A percentile compares a stretch with the other conserved stretches of the same genome.
Evolutionary conservation across 2,888 invertebrate genomes (phyloP).

Genomic region (Tachina fera): DNA sequence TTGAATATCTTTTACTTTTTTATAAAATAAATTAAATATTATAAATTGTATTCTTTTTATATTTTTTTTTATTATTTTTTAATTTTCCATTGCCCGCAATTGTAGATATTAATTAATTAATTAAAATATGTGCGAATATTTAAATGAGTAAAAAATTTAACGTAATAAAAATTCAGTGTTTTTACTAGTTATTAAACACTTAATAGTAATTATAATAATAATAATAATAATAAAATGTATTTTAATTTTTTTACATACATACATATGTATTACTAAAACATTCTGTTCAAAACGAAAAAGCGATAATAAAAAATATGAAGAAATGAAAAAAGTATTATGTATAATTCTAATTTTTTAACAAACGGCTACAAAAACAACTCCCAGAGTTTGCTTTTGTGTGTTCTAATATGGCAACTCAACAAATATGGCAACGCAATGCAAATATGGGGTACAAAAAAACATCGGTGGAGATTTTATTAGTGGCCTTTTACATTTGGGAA

Average conservation of each 20-base stretch:
- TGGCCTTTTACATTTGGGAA: no score
- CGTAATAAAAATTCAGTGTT: constrained; percentile 60
- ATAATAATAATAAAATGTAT: constrained; percentile 68
- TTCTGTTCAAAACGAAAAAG: constrained; percentile 74
- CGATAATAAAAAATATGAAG: constrained; percentile 72
- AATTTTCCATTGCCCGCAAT: constrained; percentile 72
- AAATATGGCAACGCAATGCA: no score
- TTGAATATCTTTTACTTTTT: constrained; percentile 42
- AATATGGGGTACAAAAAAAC: no score
- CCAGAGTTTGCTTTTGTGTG: no score
- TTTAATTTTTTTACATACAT: constrained; percentile 73
- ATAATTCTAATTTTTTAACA: background rate
- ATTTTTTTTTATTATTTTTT: constrained; percentile 45
- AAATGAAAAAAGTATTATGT: background rate
- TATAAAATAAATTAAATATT: constrained; percentile 56
- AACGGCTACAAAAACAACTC: no score
- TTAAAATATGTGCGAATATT: constrained; percentile 66
- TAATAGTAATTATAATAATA: constrained; percentile 69
- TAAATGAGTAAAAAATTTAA: constrained; percentile 57
- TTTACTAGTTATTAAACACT: constrained; percentile 73
- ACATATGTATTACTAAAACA: constrained; percentile 63
- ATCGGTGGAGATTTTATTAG: no score
- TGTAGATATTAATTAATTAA: constrained; percentile 75
- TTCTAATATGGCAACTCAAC: no score
- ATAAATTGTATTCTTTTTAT: constrained; percentile 42